Percentiles rank a stretch among this genome's conserved stretches.
phyloP scores from a whole-genome alignment of 1,140 invertebrate species.

The Hormaphis cornu region DNA sequence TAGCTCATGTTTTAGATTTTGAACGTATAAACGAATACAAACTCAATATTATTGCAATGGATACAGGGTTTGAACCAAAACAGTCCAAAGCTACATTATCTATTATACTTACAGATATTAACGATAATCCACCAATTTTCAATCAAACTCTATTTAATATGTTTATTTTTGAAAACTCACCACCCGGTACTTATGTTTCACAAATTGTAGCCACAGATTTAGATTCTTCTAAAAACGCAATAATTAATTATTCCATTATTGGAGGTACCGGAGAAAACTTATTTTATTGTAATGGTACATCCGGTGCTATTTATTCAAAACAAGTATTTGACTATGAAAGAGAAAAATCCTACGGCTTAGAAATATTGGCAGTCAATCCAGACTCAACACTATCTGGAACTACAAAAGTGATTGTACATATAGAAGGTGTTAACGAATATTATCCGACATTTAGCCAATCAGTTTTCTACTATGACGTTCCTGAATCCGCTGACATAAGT shows the following conservation, averaged over 20 bases:
- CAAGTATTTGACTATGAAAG: slow-evolving; percentile 84
- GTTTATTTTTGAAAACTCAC: slow-evolving; percentile 73
- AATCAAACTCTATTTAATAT: slow-evolving; percentile 67
- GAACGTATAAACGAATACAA: slow-evolving; percentile 74
- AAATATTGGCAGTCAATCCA: slow-evolving; percentile 79
- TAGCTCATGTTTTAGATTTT: slow-evolving; percentile 73
- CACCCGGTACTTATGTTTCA: slow-evolving; percentile 63
- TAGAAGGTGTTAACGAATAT: slow-evolving; percentile 86
- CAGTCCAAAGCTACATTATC: slow-evolving; percentile 66
- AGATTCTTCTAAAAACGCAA: slow-evolving; percentile 83
- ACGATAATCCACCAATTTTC: slow-evolving; percentile 79
- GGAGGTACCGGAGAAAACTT: slow-evolving; percentile 64
- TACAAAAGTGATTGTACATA: slow-evolving; percentile 61
- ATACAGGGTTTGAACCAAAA: slow-evolving; percentile 70
- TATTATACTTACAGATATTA: slow-evolving; percentile 79
- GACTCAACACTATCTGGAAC: slow-evolving; percentile 69
- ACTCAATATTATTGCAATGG: slow-evolving; percentile 76
- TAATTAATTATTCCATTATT: slow-evolving; percentile 76
- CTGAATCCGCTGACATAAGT: slow-evolving; percentile 80
- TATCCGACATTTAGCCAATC: slow-evolving; percentile 84
- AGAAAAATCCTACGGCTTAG: slow-evolving; percentile 62
- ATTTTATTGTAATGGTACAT: slow-evolving; percentile 66
- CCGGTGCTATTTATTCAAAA: slow-evolving; percentile 66
- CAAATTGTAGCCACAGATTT: slow-evolving; percentile 70
- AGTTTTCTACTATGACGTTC: slow-evolving; percentile 86